Base-by-base conservation (phyloP, 2,797 vertebrate genomes). In the Antennarius maculatus region DNA sequence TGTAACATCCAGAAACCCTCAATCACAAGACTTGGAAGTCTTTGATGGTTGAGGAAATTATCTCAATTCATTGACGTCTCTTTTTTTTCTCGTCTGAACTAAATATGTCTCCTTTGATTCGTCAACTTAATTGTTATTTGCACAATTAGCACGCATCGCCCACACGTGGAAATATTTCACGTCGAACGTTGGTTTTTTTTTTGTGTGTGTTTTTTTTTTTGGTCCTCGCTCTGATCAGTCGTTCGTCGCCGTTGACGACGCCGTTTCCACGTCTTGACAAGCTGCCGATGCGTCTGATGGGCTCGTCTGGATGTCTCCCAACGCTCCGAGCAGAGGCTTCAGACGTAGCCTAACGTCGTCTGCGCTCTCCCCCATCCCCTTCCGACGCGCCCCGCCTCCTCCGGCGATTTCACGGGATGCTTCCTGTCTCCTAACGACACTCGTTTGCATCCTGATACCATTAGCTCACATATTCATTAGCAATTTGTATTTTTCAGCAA, bases 361-460 rank as follows among this genome's bases (percentile, higher is more conserved):
- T 78, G 68, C 53, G 66, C 42, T 68, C 65, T 66, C 5, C 50
- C 69, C 15, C 60, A 15, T 54, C 58, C 71, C 78, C 46, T 52
- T 64, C 57, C 28, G 45, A 80, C 65, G 13, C 27, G 45, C 56
- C 31, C 71, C 27, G 73, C 69, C 52, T 79, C 80, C 71, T 83
- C 68, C 39, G 79, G 69, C 41, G 12, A 60, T 28, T 66, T 42
- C 57, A 53, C 17, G 65, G 69, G 66, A 75, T 60, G 47, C 64
- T 66, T 81, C 51, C 62, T 4, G 46, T 72, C 66, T 82, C 76
- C 60, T 77, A 82, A 84, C 61, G 45, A 81, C 67, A 66, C 66
- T 81, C 76, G 69, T 84, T 81, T 86, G 80, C 79, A 84, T 86
- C 9, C 16, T 58, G 68, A 81, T 80, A 83, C 83, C 68, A 82